Evolutionary conservation across 2,113 vertebrate species (phyloP).

Genomic region (Balaeniceps rex): DNA sequence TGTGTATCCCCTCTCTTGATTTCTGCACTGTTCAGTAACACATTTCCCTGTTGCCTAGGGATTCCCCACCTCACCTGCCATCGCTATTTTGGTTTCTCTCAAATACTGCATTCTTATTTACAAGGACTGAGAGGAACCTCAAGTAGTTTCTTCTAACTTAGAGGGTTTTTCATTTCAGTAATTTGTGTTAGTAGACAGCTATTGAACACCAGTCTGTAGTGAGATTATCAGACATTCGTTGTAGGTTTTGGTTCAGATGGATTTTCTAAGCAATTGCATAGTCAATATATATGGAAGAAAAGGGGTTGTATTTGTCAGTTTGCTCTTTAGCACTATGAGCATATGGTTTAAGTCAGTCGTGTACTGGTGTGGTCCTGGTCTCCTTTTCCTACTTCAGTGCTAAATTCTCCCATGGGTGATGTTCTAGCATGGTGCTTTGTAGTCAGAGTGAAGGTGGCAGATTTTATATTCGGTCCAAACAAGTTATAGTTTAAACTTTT

Average conservation of each 20-base stretch:
- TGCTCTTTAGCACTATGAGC: neutral
- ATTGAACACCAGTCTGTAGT: neutral
- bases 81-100: neutral
- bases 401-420: neutral
- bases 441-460: neutral
- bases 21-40: neutral
- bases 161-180: neutral
- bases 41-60: neutral
- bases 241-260: neutral
- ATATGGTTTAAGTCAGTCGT: neutral
- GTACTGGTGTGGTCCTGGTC: neutral
- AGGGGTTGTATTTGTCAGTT: neutral
- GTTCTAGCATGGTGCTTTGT: neutral
- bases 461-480: neutral
- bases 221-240: neutral
- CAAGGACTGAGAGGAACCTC: neutral
- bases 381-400: neutral
- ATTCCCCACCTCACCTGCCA: neutral
- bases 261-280: neutral
- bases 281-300: neutral
- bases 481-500: neutral
- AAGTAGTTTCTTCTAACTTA: neutral
- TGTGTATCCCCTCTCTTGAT: neutral
- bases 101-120: neutral
- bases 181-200: neutral